Conservation (phyloP, 1,140 invertebrate genomes). For the Laupala kohalensis region DNA sequence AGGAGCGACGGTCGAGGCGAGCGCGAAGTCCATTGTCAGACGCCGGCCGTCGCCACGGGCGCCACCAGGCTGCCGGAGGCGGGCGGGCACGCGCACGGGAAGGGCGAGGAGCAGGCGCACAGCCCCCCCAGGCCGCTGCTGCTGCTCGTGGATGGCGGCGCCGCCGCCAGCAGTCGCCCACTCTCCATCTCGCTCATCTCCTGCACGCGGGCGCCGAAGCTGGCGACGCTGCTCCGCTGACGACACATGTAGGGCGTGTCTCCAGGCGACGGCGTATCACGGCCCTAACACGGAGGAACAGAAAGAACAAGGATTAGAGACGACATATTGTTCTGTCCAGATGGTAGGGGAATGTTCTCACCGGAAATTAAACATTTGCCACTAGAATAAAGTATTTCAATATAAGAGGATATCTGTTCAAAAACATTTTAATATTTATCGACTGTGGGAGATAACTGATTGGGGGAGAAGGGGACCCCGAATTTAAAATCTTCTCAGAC, state of each 20-base stretch:
- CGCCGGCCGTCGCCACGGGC: constrained; percentile 4
- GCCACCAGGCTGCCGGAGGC: not conserved
- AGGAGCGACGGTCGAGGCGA: not conserved
- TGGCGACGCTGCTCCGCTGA: constrained; percentile 47
- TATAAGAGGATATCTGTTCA: too few relatives aligned
- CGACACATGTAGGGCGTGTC: constrained; percentile 65
- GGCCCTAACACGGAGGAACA: too few relatives aligned
- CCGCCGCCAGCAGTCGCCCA: constrained; percentile 12
- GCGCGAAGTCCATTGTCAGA: constrained; percentile 11
- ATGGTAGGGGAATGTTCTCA: too few relatives aligned
- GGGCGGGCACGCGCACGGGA: not conserved
- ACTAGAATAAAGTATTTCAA: too few relatives aligned
- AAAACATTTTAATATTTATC: too few relatives aligned
- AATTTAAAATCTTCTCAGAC: too few relatives aligned
- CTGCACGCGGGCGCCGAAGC: constrained; percentile 11
- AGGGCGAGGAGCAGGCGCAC: not conserved
- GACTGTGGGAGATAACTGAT: too few relatives aligned
- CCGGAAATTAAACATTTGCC: too few relatives aligned
- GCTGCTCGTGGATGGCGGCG: not conserved
- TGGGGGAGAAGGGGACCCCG: too few relatives aligned
- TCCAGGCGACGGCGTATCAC: constrained; percentile 58
- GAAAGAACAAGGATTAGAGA: too few relatives aligned
- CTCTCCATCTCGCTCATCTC: constrained; percentile 19
- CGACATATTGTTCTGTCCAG: too few relatives aligned
- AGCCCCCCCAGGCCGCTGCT: not conserved